Evolutionary conservation across 2,797 vertebrate genomes (phyloP), one percentile per base, ranked within the genome.

Genomic region (Gouania willdenowi): DNA sequence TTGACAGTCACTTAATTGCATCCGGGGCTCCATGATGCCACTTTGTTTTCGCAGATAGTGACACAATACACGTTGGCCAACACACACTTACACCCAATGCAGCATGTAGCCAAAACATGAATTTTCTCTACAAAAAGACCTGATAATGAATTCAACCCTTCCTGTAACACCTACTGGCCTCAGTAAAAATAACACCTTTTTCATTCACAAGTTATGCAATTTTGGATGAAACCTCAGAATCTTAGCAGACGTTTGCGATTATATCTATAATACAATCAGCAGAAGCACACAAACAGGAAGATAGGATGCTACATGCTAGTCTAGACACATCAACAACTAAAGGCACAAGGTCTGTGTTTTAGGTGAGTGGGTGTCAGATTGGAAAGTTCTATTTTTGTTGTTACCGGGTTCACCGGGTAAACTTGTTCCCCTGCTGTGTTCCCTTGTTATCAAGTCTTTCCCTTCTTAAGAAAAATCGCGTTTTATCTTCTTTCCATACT

Each of bases 1-100:
- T 58, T 75, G 75, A 86, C 75, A 81, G 73, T 47, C 58, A 78
- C 72, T 82, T 84, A 86, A 87, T 88, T 88, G 79, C 60, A 64
- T 72, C 57, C 71, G 39, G 42, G 27, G 66, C n/a, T 75, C 63
- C 32, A 41, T 32, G 66, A 63, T 61, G 66, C 41, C 5, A 24
- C 42, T 67, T 64, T 51, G 39, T 70, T 52, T 58, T 20, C 19
- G 19, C 19, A 20, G 20, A 20, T 6, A 6, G 4, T 20, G 2
- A 26, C 11, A 22, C 30, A 22, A 26, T 37, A 42, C 30, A 27
- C 27, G 11, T 5, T 14, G 13, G 15, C 10, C 29, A 3, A 20
- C 10, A 4, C 32, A 8, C 21, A 8, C 21, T 23, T 6, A 23
- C 21, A 23, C 21, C 8, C 6, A 8, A 6, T n/a, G n/a, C n/a